Percentiles rank a stretch among this genome's conserved stretches.
Conservation (phyloP, 2,888 invertebrate genomes). For the Lamproptera curius region DNA sequence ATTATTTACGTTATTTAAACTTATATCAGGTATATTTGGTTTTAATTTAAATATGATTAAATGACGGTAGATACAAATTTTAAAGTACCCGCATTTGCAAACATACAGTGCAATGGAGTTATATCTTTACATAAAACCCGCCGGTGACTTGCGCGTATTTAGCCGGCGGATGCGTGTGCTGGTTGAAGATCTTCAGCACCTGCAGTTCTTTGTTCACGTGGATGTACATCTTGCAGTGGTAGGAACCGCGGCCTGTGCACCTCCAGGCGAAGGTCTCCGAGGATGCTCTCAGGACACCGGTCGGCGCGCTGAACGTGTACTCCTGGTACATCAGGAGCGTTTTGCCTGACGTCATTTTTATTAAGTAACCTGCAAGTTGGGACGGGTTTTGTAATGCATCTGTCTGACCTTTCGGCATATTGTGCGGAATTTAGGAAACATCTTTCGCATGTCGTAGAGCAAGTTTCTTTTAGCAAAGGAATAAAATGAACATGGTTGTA, state of each 20-base stretch:
- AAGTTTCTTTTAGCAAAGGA: too few relatives aligned
- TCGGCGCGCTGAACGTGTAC: conserved; percentile 29
- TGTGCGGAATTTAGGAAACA: too few relatives aligned
- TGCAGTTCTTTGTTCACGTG: conserved; percentile 2
- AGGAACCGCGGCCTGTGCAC: conserved; percentile 29
- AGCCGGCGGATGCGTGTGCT: neutral
- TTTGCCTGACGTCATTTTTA: conserved; percentile 28
- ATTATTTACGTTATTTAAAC: too few relatives aligned
- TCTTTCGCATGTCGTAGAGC: too few relatives aligned
- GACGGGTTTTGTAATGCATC: neutral
- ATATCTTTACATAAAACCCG: conserved; percentile 6
- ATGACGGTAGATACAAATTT: too few relatives aligned
- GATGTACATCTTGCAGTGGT: conserved; percentile 13
- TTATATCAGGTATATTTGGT: too few relatives aligned
- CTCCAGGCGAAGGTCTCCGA: neutral
- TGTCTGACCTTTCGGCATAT: too few relatives aligned
- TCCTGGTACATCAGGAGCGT: conserved; percentile 15
- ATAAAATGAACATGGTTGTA: too few relatives aligned
- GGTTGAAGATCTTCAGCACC: conserved; percentile 5
- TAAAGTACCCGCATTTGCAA: too few relatives aligned
- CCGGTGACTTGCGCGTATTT: neutral
- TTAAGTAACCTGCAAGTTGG: conserved; percentile 4
- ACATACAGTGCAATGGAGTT: neutral
- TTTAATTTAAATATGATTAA: too few relatives aligned
- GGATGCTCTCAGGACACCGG: neutral